A percentile compares a stretch with the other conserved stretches of the same genome.
phyloP scores from a whole-genome alignment of 1,140 invertebrate species.

The Steinernema feltiae region DNA sequence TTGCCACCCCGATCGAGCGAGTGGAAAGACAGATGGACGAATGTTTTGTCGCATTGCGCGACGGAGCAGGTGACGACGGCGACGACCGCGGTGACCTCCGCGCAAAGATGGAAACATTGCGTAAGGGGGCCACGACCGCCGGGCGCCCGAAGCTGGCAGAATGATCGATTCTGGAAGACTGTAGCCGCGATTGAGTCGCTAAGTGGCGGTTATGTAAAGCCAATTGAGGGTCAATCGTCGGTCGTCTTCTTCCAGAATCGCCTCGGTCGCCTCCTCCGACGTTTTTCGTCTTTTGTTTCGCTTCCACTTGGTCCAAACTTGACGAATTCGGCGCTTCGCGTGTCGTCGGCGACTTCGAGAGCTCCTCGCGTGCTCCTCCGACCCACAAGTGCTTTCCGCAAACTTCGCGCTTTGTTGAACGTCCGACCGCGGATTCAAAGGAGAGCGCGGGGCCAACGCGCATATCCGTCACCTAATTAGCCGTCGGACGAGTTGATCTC shows the following conservation, averaged over 20 bases:
- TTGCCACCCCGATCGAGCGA: not conserved
- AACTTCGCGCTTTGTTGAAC: not conserved
- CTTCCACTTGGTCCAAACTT: conserved; percentile 1
- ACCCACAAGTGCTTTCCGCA: not conserved
- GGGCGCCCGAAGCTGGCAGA: not conserved
- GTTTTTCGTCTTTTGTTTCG: conserved; percentile 5
- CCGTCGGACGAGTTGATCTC: not conserved
- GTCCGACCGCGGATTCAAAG: not conserved
- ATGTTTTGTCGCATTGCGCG: conserved; percentile 8
- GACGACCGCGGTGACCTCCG: not conserved
- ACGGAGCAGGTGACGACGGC: not conserved
- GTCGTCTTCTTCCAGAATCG: too few relatives aligned
- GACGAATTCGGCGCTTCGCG: not conserved
- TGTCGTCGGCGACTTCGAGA: not conserved
- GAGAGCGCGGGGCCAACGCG: too few relatives aligned
- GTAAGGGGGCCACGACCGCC: not conserved
- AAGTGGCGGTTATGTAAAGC: not conserved
- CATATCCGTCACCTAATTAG: conserved; percentile 9
- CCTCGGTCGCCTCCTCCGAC: not conserved
- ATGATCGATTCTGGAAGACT: not conserved
- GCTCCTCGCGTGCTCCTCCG: conserved; percentile 3
- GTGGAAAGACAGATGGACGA: conserved; percentile 3
- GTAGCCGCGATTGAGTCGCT: not conserved
- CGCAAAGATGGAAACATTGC: not conserved
- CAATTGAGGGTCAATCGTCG: not conserved